phyloP scores from a whole-genome alignment of 1,140 invertebrate genomes.

The Dolichoris vasculosae region DNA sequence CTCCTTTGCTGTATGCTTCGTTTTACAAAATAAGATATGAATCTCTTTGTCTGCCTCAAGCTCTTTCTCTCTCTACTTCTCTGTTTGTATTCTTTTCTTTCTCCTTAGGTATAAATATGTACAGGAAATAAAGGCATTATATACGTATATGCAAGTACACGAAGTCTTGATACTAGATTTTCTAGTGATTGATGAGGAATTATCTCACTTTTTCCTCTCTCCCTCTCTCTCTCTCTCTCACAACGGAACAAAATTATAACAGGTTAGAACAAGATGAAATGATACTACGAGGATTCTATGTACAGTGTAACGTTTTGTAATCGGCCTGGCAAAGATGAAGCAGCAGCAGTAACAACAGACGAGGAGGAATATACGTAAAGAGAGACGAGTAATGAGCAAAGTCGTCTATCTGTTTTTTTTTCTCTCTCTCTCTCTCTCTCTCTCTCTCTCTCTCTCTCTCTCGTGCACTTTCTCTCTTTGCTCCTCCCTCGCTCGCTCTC shows the following conservation, averaged over 20 bases:
- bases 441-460: conserved; percentile 5
- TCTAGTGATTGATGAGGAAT: conserved; percentile 31
- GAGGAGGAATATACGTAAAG: conserved; percentile 4
- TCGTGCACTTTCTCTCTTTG: background rate
- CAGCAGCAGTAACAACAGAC: conserved; percentile 14
- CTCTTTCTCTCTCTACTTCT: background rate
- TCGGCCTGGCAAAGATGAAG: conserved; percentile 37
- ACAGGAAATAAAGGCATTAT: background rate
- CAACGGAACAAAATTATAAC: conserved; percentile 3
- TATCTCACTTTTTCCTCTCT: conserved; percentile 5
- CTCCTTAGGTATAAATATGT: background rate
- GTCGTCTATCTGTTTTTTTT: background rate
- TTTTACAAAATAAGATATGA: background rate
- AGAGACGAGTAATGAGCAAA: conserved; percentile 47
- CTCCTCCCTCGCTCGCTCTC: background rate
- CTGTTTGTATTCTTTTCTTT: background rate
- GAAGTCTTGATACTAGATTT: conserved; percentile 35
- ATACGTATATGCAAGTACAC: background rate
- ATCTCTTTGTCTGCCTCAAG: background rate
- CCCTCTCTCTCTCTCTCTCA: background rate
- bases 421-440: background rate
- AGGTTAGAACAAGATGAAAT: background rate
- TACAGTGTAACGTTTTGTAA: conserved; percentile 32
- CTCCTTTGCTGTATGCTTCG: background rate
- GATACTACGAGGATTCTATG: background rate